Conservation (phyloP, 2,113 vertebrate species). For the Thamnaconus septentrionalis region DNA sequence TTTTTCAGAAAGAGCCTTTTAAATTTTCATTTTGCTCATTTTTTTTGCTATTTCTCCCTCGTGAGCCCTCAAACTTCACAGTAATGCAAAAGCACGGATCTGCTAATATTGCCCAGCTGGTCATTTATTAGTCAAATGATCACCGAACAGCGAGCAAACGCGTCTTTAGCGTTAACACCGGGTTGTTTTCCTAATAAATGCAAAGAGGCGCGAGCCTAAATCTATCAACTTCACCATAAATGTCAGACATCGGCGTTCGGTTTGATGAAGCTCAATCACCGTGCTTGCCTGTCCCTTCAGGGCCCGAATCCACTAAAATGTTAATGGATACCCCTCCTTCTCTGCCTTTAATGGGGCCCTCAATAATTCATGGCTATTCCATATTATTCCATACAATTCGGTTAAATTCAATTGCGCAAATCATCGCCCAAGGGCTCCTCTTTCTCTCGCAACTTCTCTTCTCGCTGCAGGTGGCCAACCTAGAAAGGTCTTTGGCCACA, state of each 20-base stretch:
- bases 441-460: slow-evolving; percentile 11
- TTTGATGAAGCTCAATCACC: slow-evolving; percentile 45
- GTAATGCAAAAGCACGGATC: not conserved
- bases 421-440: slow-evolving; percentile 46
- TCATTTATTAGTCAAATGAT: slow-evolving; percentile 2
- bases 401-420: slow-evolving; percentile 53
- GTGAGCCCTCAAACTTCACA: not conserved
- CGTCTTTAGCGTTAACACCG: too few species aligned
- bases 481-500: slow-evolving; percentile 40
- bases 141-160: not conserved
- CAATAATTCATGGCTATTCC: slow-evolving; percentile 51
- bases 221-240: slow-evolving; percentile 28
- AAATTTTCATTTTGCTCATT: not conserved
- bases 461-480: slow-evolving; percentile 33
- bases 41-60: not conserved
- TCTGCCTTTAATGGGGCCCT: slow-evolving; percentile 48
- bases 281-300: slow-evolving; percentile 31
- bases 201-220: slow-evolving; percentile 5
- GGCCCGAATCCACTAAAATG: slow-evolving; percentile 50
- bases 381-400: slow-evolving; percentile 42
- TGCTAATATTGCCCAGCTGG: not conserved
- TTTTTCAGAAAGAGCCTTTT: too few species aligned
- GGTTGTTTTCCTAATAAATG: slow-evolving; percentile 12
- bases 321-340: slow-evolving; percentile 47
- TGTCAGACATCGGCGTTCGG: slow-evolving; percentile 17